A percentile compares a stretch with the other conserved stretches of the same genome.
Conservation (phyloP, 2,888 invertebrate genomes). For the Conus canariensis region DNA sequence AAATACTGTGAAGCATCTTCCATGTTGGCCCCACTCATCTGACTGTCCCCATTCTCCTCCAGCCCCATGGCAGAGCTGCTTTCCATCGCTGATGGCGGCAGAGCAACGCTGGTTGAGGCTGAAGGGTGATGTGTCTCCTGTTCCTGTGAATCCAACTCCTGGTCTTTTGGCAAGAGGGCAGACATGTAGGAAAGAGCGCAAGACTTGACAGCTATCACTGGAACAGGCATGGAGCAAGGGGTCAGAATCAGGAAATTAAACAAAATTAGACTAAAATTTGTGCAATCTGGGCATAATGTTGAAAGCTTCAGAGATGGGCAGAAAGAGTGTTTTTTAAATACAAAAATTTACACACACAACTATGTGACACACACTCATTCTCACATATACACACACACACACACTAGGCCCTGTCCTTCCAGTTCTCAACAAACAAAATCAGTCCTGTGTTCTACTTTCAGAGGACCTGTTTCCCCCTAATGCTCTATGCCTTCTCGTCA, state of each 20-base stretch:
- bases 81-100: slow-evolving; percentile 6
- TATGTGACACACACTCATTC: no score
- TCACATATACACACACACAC: no score
- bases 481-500: no score
- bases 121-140: slow-evolving; percentile 36
- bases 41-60: not conserved
- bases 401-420: no score
- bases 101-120: slow-evolving; percentile 37
- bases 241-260: not conserved
- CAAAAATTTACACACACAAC: no score
- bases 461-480: no score
- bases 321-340: no score
- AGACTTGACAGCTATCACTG: slow-evolving; percentile 93
- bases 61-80: not conserved
- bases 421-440: no score
- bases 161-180: slow-evolving; percentile 94
- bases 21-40: slow-evolving; percentile 32
- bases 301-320: no score
- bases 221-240: slow-evolving; percentile 58
- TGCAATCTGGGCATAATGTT: no score
- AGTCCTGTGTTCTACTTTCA: no score
- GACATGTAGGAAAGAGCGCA: slow-evolving; percentile 89
- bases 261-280: no score
- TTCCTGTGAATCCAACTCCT: slow-evolving; percentile 93
- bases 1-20: not conserved